These are phyloP conservation scores for Rhombomys opimus DNA, from an alignment of 2,113 vertebrate species.

Conservation along the genomic window DNA sequence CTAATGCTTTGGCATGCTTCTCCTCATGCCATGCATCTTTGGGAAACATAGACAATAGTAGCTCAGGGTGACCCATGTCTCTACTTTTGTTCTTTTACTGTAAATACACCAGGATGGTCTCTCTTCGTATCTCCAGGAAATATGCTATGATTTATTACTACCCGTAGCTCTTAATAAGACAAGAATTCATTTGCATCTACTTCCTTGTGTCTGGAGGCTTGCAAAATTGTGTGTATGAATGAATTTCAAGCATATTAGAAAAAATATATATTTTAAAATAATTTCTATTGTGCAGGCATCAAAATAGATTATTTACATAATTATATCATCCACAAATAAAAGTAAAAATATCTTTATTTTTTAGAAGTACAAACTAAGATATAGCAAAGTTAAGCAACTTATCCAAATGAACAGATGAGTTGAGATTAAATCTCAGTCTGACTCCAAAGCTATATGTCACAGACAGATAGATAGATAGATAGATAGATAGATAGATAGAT, in stretches of 20 bases:
- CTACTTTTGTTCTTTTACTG: neutral
- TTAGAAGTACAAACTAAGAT: neutral
- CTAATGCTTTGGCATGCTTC: neutral
- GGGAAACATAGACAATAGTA: neutral
- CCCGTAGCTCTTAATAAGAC: neutral
- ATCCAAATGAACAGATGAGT: neutral
- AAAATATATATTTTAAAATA: neutral
- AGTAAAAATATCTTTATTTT: neutral
- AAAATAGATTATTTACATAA: neutral
- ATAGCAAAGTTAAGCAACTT: neutral
- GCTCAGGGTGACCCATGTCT: neutral
- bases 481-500: no score
- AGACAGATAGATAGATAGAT: no score
- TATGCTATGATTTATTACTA: neutral
- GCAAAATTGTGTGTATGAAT: neutral
- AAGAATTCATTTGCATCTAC: neutral
- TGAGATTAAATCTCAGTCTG: neutral
- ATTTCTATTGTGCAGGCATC: neutral
- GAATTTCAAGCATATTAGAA: neutral
- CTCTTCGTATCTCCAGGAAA: neutral
- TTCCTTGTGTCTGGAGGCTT: neutral
- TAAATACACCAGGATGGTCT: neutral
- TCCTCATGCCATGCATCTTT: neutral
- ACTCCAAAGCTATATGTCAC: neutral
- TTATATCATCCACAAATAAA: neutral